These are phyloP conservation scores for Cercopithecus neglectus DNA, from an alignment of 2,797 vertebrate genomes.

Conservation along the genomic window DNA sequence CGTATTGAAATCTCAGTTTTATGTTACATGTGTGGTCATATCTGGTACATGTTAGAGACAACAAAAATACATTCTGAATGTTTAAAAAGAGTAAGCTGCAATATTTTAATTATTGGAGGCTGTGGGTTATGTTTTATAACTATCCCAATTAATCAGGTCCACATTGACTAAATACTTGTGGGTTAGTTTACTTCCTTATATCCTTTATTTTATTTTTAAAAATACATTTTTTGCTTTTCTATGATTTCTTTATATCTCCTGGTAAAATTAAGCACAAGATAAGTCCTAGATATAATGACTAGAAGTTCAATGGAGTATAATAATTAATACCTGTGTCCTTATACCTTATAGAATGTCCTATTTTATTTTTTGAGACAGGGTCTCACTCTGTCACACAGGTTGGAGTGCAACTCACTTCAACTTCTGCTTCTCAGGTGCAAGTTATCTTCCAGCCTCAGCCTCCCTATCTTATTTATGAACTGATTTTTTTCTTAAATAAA, in stretches of 20 bases:
- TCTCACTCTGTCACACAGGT: too few relatives aligned
- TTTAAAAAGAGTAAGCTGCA: background rate
- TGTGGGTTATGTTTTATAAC: background rate
- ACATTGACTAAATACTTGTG: background rate
- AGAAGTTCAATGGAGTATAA: background rate
- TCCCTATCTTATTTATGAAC: too few relatives aligned
- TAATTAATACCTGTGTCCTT: background rate
- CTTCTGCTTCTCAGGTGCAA: too few relatives aligned
- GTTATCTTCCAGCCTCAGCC: too few relatives aligned
- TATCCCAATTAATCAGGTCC: background rate
- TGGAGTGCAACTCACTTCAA: too few relatives aligned
- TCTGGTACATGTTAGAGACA: too few relatives aligned
- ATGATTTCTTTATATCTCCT: too few relatives aligned
- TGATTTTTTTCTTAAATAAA: too few relatives aligned
- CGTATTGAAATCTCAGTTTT: background rate
- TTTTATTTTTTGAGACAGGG: background rate
- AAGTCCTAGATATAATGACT: background rate
- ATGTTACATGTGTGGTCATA: fast-evolving
- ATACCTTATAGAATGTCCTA: too few relatives aligned
- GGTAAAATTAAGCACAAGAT: background rate
- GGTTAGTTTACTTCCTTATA: background rate
- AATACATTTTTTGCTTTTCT: too few relatives aligned
- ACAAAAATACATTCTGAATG: background rate
- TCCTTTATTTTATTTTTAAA: too few relatives aligned
- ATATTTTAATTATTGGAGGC: background rate